Conservation (phyloP, 2,888 invertebrate genomes). For the Volucella inflata region DNA sequence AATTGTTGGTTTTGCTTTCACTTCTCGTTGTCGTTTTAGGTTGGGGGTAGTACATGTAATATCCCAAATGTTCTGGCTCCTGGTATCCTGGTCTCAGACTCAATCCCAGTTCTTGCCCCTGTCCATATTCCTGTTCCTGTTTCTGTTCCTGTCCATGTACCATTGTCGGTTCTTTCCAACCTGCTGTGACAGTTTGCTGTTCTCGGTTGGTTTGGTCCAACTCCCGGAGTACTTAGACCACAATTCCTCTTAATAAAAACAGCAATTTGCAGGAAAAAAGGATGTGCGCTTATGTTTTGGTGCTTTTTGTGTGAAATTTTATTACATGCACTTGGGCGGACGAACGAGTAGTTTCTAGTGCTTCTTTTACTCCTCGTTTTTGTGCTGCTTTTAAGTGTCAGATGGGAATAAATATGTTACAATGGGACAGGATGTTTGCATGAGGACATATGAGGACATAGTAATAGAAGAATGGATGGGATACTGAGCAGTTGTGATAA, state of each 20-base stretch:
- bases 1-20: slow-evolving; percentile 56
- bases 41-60: too few relatives aligned
- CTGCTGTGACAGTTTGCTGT: slow-evolving; percentile 56
- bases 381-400: neutral
- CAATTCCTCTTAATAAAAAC: slow-evolving; percentile 71
- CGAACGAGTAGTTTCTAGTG: neutral
- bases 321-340: slow-evolving; percentile 45
- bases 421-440: slow-evolving; percentile 3
- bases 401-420: neutral
- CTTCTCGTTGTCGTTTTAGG: too few relatives aligned
- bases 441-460: too few relatives aligned
- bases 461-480: slow-evolving; percentile 10
- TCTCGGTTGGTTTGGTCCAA: slow-evolving; percentile 54
- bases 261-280: slow-evolving; percentile 58
- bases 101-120: too few relatives aligned
- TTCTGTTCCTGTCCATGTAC: neutral
- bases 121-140: too few relatives aligned
- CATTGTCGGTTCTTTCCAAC: slow-evolving; percentile 4
- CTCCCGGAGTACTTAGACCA: slow-evolving; percentile 44
- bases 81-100: too few relatives aligned
- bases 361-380: neutral
- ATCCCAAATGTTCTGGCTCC: too few relatives aligned
- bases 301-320: slow-evolving; percentile 35
- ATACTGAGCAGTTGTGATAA: slow-evolving; percentile 21
- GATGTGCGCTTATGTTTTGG: slow-evolving; percentile 59